Conservation (phyloP, 2,888 invertebrate genomes). For the Thecocarcelia acutangulata region DNA sequence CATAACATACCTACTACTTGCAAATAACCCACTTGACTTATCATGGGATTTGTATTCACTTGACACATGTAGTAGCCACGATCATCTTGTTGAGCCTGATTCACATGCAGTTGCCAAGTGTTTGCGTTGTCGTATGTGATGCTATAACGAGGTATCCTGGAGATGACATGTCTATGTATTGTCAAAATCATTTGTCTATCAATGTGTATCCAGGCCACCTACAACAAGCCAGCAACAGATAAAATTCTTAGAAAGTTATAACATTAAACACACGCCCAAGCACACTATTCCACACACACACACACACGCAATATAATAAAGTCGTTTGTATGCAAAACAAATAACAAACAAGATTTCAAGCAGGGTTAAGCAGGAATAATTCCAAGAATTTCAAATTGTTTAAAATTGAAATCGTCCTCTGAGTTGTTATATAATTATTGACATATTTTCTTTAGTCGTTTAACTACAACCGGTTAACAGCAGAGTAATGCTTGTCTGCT, state of each 20-base stretch:
- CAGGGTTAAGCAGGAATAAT: not conserved
- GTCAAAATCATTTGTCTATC: constrained; percentile 96
- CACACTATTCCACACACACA: not conserved
- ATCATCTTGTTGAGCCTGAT: constrained; percentile 94
- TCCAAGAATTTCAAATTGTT: not conserved
- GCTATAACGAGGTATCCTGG: constrained; percentile 93
- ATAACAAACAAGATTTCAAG: constrained; percentile 11
- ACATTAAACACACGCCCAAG: not conserved
- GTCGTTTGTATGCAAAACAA: constrained; percentile 2
- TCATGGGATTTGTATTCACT: constrained; percentile 95
- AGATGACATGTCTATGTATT: constrained; percentile 95
- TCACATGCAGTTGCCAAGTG: constrained; percentile 95
- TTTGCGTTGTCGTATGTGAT: constrained; percentile 95
- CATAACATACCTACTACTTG: constrained; percentile 92
- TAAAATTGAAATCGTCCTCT: constrained; percentile 19
- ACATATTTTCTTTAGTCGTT: constrained; percentile 3
- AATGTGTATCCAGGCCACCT: constrained; percentile 98
- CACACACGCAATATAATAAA: not conserved
- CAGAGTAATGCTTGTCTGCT: no score
- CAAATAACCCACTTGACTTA: constrained; percentile 95
- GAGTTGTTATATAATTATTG: constrained; percentile 27
- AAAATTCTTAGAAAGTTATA: not conserved
- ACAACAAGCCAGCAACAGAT: constrained; percentile 64
- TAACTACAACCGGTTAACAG: not conserved
- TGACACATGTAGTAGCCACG: constrained; percentile 87